Evolutionary conservation across 2,888 invertebrate species (phyloP), one percentile per base, ranked within the genome.

Genomic region (Antheraea assamensis): DNA sequence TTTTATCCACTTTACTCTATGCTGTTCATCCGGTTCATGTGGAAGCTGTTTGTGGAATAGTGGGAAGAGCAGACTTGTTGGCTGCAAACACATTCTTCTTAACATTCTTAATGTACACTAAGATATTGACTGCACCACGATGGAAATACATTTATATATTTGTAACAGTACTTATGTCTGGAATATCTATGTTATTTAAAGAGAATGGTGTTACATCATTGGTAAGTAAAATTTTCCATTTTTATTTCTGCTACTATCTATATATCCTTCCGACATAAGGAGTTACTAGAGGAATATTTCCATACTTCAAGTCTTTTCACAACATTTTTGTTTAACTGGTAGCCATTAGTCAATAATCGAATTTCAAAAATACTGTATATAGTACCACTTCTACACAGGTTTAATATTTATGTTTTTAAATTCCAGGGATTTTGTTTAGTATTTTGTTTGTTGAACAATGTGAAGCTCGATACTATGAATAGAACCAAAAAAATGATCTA

Each of bases 21-120:
- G 96, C 98, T 21, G 96, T 98, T 24, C 99, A 99, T 95, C 99
- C 99, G 0, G 93, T 99, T 71, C 99, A 99, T 90, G 96, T 97
- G 0, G 99, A 99, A 95, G 97, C 98, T 75, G 98, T 99, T 3
- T 97, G 98, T 75, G 98, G 98, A 30, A 95, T 99, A 74, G 99
- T 99, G 19, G 99, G 99, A 35, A 94, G 99, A 85, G 99, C 99
- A 55, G 99, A 99, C 90, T 93, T 99, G 72, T 93, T 99, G 77
- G 97, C 98, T 87, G 96, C 97, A 4, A 90, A 98, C 17, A 96
- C 97, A 78, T 98, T 97, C 86, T 95, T 98, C 80, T 77, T 96
- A 71, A 95, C 97, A 64, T 95, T 98, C 79, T 87, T 97, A 75
- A 87, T 95, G 72, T 98, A 97, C 88, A 92, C 95, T n/a, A 86